phyloP scores from a whole-genome alignment of 1,140 invertebrate genomes.

The Ectropis grisescens region DNA sequence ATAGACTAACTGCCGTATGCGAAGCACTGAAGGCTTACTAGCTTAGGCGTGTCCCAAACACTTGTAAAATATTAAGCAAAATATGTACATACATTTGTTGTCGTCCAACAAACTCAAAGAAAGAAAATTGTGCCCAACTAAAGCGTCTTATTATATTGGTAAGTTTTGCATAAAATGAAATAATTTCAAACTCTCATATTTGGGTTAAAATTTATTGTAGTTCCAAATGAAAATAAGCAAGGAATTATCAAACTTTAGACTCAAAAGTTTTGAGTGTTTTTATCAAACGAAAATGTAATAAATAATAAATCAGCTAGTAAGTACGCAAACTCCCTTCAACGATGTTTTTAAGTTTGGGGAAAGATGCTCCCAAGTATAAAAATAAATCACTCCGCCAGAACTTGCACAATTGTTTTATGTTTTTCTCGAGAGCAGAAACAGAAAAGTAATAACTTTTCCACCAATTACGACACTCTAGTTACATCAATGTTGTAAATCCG shows the following conservation, averaged over 20 bases:
- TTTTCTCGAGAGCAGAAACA: constrained; percentile 40
- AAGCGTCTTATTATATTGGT: too few species aligned
- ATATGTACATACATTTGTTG: too few species aligned
- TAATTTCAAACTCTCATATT: too few species aligned
- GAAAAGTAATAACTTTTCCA: constrained; percentile 45
- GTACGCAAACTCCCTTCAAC: constrained; percentile 13
- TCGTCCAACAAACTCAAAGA: too few species aligned
- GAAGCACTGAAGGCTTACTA: too few species aligned
- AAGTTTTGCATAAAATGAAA: too few species aligned
- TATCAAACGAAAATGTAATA: constrained; percentile 16
- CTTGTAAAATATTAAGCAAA: too few species aligned
- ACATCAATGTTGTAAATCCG: constrained; percentile 41
- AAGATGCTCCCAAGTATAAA: constrained; percentile 28
- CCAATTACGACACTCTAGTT: constrained; percentile 52
- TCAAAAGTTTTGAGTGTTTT: constrained; percentile 12
- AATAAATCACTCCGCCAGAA: constrained; percentile 32
- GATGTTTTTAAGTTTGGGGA: constrained; percentile 24
- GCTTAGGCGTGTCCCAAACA: too few species aligned
- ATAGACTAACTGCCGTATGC: too few species aligned
- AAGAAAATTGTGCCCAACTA: too few species aligned
- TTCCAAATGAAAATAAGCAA: too few species aligned
- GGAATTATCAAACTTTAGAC: constrained; percentile 7
- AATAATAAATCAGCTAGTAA: constrained; percentile 18
- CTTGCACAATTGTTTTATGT: constrained; percentile 44
- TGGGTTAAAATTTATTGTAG: too few species aligned